Base-by-base conservation (phyloP, 2,797 vertebrate genomes). In the Urophycis tenuis region DNA sequence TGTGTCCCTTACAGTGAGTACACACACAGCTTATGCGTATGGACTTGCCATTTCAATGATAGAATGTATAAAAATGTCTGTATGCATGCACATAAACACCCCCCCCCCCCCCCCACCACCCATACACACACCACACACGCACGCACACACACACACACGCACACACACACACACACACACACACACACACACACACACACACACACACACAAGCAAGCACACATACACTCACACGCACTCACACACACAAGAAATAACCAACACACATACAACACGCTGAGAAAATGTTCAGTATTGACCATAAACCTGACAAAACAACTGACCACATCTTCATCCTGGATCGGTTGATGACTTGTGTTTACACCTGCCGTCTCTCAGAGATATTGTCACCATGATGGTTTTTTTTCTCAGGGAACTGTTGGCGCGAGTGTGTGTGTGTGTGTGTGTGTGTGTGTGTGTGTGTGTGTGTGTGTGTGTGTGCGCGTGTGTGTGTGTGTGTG, bases 1-100 rank as follows among this genome's bases (percentile, higher is more conserved):
- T 97, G 95, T 91, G 95, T 96, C 81, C 95, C 96, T 85, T 96
- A 96, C 90, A 97, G 95, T 97, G 92, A 96, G 95, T 96, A 91
- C 75, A 70, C 74, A 45, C 80, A 76, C 71, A 60, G 1, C 41
- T 19, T 49, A 49, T 17, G 8, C 34, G 34, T 35, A 35, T 35
- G 34, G 34, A 35, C 34, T 35, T n/a, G 36, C 36, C 36, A 12
- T 39, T 8, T 39, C 36, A 39, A 12, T 12, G 5, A 39, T 53
- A 19, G 6, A n/a, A 53, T 49, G 19, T 49, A 49, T 22, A 11
- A 49, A 19, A 49, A 49, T 49, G 41, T 49, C 17, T 49, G 41
- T 49, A 19, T 49, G 41, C 17, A 49, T 49, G n/a, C 60, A 64
- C 60, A 25, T 29, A 60, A 9, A 10, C 8, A 60, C 7, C 4